Evolutionary conservation across 2,797 vertebrate genomes (phyloP).

Genomic region (Chelon auratus): DNA sequence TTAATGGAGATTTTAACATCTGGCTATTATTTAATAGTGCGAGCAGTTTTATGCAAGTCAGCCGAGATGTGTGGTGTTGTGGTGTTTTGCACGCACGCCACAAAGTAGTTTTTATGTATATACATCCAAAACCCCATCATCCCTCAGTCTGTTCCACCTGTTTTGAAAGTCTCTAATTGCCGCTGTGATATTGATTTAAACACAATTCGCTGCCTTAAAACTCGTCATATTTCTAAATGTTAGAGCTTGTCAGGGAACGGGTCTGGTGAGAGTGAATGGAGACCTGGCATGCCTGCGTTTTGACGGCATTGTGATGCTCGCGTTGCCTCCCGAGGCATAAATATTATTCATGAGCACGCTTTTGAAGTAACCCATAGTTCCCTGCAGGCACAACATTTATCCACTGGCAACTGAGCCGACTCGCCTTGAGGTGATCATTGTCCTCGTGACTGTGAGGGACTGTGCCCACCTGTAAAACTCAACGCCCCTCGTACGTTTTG

Average conservation of each 20-base stretch:
- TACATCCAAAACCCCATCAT: neutral
- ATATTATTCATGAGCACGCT: constrained; percentile 49
- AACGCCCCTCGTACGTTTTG: neutral
- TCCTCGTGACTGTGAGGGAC: constrained; percentile 40
- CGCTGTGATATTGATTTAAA: constrained; percentile 1
- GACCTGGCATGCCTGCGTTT: neutral
- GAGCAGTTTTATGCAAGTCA: no score
- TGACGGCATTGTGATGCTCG: constrained; percentile 37
- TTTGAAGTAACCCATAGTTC: constrained; percentile 53
- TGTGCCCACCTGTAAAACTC: constrained; percentile 34
- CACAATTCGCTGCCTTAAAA: neutral
- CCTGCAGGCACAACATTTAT: constrained; percentile 54
- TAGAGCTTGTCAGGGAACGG: neutral
- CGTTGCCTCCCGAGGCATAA: constrained; percentile 33
- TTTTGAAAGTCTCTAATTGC: neutral
- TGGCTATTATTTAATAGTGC: neutral
- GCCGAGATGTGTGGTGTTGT: no score
- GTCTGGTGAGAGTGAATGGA: neutral
- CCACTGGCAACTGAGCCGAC: constrained; percentile 40
- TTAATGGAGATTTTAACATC: constrained; percentile 16
- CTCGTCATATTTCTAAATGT: neutral
- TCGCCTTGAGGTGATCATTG: constrained; percentile 30
- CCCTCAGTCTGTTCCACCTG: neutral
- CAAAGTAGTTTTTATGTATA: neutral
- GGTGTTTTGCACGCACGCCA: neutral